A percentile compares a stretch with the other conserved stretches of the same genome.
These are phyloP conservation scores for Drosophila pullipes DNA, from an alignment of 2,888 invertebrate species.

Conservation along the genomic window DNA sequence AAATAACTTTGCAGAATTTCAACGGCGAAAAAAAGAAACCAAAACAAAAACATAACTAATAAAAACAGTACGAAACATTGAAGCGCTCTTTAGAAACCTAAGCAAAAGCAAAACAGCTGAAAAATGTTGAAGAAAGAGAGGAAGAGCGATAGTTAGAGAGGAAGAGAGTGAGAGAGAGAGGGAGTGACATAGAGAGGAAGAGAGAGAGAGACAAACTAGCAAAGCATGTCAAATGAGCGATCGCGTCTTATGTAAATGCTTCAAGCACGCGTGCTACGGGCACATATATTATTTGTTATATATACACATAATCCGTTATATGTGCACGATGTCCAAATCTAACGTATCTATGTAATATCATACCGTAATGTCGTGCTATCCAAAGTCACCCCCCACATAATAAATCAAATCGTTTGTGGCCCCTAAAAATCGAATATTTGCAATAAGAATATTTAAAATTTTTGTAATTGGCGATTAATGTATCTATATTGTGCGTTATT, in stretches of 20 bases:
- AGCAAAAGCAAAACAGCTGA: slow-evolving; percentile 13
- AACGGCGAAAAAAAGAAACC: slow-evolving; percentile 18
- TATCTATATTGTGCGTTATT: slow-evolving; percentile 54
- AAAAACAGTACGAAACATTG: slow-evolving; percentile 21
- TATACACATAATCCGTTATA: slow-evolving; percentile 5
- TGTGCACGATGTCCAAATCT: slow-evolving; percentile 9
- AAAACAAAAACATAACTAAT: slow-evolving; percentile 12
- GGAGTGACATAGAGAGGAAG: neutral
- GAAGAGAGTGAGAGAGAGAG: neutral
- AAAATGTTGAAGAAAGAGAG: slow-evolving; percentile 4
- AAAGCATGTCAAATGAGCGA: slow-evolving; percentile 58
- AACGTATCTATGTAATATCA: slow-evolving; percentile 29
- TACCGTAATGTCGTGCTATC: slow-evolving; percentile 24
- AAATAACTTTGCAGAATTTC: slow-evolving; percentile 70
- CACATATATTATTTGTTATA: slow-evolving; percentile 42
- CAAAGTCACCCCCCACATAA: neutral
- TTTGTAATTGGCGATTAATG: slow-evolving; percentile 62
- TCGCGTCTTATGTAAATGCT: slow-evolving; percentile 71
- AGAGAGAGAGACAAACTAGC: slow-evolving; percentile 44
- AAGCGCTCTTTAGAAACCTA: slow-evolving; percentile 32
- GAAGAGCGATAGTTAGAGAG: neutral
- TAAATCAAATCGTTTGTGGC: slow-evolving; percentile 50
- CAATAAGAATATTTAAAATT: slow-evolving; percentile 18
- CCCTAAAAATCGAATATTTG: slow-evolving; percentile 28
- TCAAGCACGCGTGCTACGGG: slow-evolving; percentile 60